Evolutionary conservation across 2,888 invertebrate genomes (phyloP).

Genomic region (Conomelus anceps): DNA sequence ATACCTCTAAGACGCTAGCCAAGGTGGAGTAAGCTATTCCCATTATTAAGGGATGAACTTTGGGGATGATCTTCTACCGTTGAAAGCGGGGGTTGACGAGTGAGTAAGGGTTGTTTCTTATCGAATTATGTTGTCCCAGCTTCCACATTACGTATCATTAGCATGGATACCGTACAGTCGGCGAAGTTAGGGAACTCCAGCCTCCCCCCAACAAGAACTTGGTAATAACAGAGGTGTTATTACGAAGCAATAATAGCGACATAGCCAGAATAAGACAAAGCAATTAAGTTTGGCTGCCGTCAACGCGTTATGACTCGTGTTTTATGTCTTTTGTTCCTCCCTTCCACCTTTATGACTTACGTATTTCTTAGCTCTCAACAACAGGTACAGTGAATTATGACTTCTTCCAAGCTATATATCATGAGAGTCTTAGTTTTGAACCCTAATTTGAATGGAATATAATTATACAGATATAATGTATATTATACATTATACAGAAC

Average conservation of each 20-base stretch:
- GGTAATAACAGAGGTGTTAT: not conserved
- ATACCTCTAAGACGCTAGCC: not conserved
- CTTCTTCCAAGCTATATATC: too few species aligned
- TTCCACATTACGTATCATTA: conserved; percentile 11
- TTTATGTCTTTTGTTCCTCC: not conserved
- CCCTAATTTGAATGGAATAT: not conserved
- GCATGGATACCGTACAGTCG: not conserved
- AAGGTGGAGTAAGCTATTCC: not conserved
- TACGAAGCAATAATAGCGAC: not conserved
- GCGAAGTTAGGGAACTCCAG: not conserved
- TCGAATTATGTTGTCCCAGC: conserved; percentile 7
- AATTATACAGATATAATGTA: too few species aligned
- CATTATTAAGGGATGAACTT: not conserved
- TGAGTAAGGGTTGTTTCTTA: conserved; percentile 2
- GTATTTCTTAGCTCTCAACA: not conserved
- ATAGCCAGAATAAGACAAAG: not conserved
- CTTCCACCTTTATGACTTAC: not conserved
- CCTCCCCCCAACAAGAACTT: not conserved
- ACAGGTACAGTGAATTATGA: not conserved
- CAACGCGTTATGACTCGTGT: not conserved
- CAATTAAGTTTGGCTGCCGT: not conserved
- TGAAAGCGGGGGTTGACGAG: not conserved
- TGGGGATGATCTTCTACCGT: not conserved
- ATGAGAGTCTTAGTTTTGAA: not conserved
- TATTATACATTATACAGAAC: too few species aligned